Percentiles rank a stretch among this genome's conserved stretches.
Conservation (phyloP, 2,113 vertebrate species). For the Periophthalmus modestus region DNA sequence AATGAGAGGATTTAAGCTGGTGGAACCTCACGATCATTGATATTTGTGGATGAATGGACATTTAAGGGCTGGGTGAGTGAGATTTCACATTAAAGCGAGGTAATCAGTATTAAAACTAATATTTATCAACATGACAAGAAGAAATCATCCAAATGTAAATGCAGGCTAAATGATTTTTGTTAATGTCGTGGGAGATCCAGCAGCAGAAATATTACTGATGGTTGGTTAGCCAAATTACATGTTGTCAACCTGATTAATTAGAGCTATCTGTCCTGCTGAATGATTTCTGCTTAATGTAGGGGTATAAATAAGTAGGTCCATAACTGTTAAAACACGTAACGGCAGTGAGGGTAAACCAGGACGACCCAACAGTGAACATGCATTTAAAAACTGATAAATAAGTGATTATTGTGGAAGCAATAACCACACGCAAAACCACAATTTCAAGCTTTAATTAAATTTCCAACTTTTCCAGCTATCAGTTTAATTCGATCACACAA, state of each 20-base stretch:
- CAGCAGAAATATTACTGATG: constrained; percentile 43
- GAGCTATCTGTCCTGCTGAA: constrained; percentile 34
- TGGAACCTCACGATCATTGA: constrained; percentile 1
- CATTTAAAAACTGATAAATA: neutral
- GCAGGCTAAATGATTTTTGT: constrained; percentile 21
- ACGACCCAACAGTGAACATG: neutral
- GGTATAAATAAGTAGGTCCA: constrained; percentile 35
- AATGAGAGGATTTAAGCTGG: constrained; percentile 20
- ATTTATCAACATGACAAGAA: constrained; percentile 35
- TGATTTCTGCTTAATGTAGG: constrained; percentile 18
- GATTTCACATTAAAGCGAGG: neutral
- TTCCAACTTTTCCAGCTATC: neutral
- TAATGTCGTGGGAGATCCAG: constrained; percentile 30
- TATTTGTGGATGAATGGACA: neutral
- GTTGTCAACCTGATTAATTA: constrained; percentile 47
- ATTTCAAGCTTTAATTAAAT: neutral
- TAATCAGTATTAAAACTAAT: constrained; percentile 22
- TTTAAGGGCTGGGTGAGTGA: constrained; percentile 20
- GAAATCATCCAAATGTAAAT: constrained; percentile 36
- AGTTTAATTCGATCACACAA: neutral
- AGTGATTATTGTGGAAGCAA: neutral
- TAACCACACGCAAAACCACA: neutral
- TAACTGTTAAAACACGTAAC: constrained; percentile 22
- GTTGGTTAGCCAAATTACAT: constrained; percentile 46
- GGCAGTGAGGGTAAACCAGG: constrained; percentile 28